Evolutionary conservation across 2,888 invertebrate species (phyloP), one percentile per base, ranked within the genome.

Genomic region (Cephus spinipes): DNA sequence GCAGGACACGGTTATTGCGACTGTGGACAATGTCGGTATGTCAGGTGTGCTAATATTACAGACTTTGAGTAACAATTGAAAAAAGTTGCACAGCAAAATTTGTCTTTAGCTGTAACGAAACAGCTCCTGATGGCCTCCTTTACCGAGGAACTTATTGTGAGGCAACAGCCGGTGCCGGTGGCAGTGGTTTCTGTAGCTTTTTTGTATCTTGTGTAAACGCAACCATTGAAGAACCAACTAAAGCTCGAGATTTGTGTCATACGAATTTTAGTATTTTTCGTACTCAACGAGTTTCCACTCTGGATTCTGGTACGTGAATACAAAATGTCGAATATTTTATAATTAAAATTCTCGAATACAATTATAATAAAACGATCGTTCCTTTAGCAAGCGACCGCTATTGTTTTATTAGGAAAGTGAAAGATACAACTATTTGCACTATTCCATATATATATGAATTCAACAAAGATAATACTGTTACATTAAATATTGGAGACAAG

Each of bases 61-160:
- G 15, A 1, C 1, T 40, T 40, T 40, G 15, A 15, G 15, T 40
- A 40, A 40, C 12, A 40, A 15, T 40, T 40, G 40, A 4, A 40
- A 40, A 15, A 15, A 40, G 12, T 40, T 40, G n/a, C 23, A 32
- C 68, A 30, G 30, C 15, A 68, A 55, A 35, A 73, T 12, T 31
- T 75, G 15, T 40, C 40, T 40, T 73, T 73, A 87, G 87, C 74
- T 89, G 88, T 76, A 88, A 88, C 75, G 80, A 79, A 11, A 88
- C 82, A 9, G 83, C 84, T 1, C 76, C 81, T 23, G 85, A 87
- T 40, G 84, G 85, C 55, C 68, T 84, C 6, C 79, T 83, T 69
- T 89, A 89, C 79, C 86, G 84, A 1, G 88, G 88, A 31, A 85
- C 84, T 1, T 89, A 86, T 68, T 89, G 88, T 79, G 88, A 89